These are phyloP conservation scores for Pterocles burchelli DNA, from an alignment of 2,113 vertebrate genomes.

Conservation along the genomic window DNA sequence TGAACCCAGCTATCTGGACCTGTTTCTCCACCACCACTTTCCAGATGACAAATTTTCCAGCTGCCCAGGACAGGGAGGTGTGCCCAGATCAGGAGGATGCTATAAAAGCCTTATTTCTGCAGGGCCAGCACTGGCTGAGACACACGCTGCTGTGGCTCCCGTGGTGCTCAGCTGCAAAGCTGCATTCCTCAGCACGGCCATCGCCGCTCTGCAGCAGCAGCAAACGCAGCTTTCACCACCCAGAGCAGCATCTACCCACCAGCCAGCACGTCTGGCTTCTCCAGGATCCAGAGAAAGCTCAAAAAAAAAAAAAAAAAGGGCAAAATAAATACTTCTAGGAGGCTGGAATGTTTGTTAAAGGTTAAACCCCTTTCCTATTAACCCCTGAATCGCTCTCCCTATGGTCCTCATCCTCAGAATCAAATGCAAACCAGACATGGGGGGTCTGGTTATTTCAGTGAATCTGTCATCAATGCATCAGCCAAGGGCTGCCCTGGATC, in stretches of 20 bases:
- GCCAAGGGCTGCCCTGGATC: background rate
- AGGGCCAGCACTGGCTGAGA: background rate
- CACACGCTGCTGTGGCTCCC: accelerated
- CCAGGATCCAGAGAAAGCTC: background rate
- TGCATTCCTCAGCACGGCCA: background rate
- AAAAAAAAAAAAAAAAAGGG: background rate
- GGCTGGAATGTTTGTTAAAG: background rate
- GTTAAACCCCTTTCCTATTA: background rate
- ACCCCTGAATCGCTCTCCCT: no score
- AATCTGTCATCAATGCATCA: accelerated
- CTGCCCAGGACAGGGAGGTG: background rate
- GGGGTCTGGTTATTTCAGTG: background rate
- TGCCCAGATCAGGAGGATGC: background rate
- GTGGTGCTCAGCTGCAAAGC: background rate
- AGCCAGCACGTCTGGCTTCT: background rate
- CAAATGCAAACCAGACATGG: background rate
- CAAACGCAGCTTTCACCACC: background rate
- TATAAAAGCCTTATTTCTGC: accelerated
- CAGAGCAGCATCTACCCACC: background rate
- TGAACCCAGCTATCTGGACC: background rate
- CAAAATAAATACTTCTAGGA: background rate
- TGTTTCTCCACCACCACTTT: background rate
- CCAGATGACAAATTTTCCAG: background rate
- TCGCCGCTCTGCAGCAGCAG: background rate
- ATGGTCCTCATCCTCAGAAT: background rate